Conservation (phyloP, 2,113 vertebrate species). For the Corydoras maculifer region DNA sequence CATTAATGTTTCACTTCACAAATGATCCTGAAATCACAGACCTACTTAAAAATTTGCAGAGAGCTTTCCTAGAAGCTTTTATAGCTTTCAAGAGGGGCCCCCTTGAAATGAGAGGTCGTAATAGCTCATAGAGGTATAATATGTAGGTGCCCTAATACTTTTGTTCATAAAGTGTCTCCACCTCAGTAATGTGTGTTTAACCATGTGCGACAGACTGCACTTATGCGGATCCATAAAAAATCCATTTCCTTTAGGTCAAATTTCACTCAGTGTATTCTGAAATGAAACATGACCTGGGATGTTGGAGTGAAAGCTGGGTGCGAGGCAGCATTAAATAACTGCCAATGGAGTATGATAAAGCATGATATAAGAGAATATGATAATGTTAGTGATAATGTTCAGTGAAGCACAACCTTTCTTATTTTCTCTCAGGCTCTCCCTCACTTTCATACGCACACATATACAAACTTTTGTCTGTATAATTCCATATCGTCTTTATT, state of each 20-base stretch:
- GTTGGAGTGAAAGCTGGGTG: background rate
- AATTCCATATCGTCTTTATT: no score
- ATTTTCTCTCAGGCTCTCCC: background rate
- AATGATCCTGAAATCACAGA: no score
- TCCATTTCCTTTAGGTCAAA: background rate
- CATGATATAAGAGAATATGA: constrained; percentile 3
- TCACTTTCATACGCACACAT: background rate
- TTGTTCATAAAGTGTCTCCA: background rate
- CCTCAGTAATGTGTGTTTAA: constrained; percentile 20
- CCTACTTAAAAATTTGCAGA: no score
- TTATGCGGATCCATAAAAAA: background rate
- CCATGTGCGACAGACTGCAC: background rate
- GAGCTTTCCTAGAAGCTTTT: no score
- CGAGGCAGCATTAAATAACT: background rate
- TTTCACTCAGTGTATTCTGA: background rate
- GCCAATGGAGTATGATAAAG: constrained; percentile 36
- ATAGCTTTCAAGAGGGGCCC: no score
- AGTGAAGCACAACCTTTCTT: background rate
- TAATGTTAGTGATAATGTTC: background rate
- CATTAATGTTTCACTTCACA: no score
- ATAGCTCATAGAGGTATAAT: no score
- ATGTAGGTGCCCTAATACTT: background rate
- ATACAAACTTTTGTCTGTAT: no score
- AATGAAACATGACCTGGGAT: background rate
- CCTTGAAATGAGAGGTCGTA: no score